Base-by-base conservation (phyloP, 1,140 invertebrate genomes). In the Leptopilina clavipes region DNA sequence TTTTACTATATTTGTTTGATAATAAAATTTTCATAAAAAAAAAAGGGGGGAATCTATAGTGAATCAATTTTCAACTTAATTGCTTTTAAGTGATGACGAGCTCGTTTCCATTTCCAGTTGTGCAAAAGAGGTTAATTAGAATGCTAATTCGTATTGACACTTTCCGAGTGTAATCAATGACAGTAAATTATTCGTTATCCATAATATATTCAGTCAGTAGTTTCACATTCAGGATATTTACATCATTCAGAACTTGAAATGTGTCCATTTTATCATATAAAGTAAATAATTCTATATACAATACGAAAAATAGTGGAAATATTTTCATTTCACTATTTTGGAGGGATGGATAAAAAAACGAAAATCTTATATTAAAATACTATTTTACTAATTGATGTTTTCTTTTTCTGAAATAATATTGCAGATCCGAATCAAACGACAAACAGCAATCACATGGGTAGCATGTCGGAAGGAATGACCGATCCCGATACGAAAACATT, bases 401-500 rank as follows among this genome's bases (percentile, higher is more conserved):
- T 65, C 5, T 44, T 18, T 79, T 81, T 77, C 75, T 73, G n/a
- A 31, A 78, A 71, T 25, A 74, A 74, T 72, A 79, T 90, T 90
- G 70, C 86, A 90, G 89, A 90, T 89, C 88, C 89, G 72, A 89
- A 86, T 83, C 88, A 89, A 81, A 85, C 82, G 54, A 85, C 83
- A 80, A 90, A 89, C 79, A 88, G 84, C 85, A 88, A 89, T 82
- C 88, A 88, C 74, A 86, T 90, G 83, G 88, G 89, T 82, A 89
- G 87, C 78, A 85, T 90, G 75, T 90, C 89, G 78, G 89, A 90
- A 75, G 88, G 84, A 17, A 85, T 89, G 18, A 87, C 89, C 25
- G 90, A 92, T 52, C 86, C 87, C 59, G 91, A 91, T 54, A 90
- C 90, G 76, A 93, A 92, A 88, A 95, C 95, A 79, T 96, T 97